Percentiles rank a stretch among this genome's conserved stretches.
phyloP scores from a whole-genome alignment of 2,888 invertebrate genomes.

The Lycocerus yunnanus region DNA sequence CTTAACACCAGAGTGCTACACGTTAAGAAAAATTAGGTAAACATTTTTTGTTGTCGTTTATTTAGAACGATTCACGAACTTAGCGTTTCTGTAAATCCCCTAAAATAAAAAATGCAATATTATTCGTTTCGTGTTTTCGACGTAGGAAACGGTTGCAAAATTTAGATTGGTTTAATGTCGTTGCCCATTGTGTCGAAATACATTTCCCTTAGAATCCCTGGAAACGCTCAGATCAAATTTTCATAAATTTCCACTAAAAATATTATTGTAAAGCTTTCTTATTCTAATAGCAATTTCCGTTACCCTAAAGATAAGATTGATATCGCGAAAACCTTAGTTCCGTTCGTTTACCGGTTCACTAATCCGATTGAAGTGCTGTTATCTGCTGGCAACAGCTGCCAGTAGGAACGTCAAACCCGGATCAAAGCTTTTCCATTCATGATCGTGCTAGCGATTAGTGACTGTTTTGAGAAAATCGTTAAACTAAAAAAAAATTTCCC shows the following conservation, averaged over 20 bases:
- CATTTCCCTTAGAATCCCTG: not conserved
- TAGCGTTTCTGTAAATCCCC: not conserved
- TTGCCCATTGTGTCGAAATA: not conserved
- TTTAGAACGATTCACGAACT: not conserved
- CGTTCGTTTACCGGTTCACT: conserved; percentile 46
- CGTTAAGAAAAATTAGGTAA: not conserved
- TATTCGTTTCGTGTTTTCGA: not conserved
- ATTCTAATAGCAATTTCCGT: conserved; percentile 44
- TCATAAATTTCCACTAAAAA: not conserved
- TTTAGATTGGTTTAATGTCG: not conserved
- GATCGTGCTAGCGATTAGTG: conserved; percentile 29
- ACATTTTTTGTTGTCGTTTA: not conserved
- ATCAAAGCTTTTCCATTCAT: conserved; percentile 27
- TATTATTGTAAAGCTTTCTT: conserved; percentile 17
- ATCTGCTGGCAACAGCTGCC: conserved; percentile 39
- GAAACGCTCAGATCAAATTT: not conserved
- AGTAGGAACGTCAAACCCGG: conserved; percentile 32
- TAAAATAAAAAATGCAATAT: not conserved
- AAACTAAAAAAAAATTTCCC: not conserved
- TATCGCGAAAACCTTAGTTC: conserved; percentile 40
- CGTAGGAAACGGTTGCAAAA: not conserved
- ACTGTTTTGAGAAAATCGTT: conserved; percentile 21
- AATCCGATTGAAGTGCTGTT: conserved; percentile 43
- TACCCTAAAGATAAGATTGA: conserved; percentile 39
- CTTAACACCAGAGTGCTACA: not conserved